Percentiles rank a stretch among this genome's conserved stretches.
Evolutionary conservation across 2,888 invertebrate genomes (phyloP).

Genomic region (Antitype chi): DNA sequence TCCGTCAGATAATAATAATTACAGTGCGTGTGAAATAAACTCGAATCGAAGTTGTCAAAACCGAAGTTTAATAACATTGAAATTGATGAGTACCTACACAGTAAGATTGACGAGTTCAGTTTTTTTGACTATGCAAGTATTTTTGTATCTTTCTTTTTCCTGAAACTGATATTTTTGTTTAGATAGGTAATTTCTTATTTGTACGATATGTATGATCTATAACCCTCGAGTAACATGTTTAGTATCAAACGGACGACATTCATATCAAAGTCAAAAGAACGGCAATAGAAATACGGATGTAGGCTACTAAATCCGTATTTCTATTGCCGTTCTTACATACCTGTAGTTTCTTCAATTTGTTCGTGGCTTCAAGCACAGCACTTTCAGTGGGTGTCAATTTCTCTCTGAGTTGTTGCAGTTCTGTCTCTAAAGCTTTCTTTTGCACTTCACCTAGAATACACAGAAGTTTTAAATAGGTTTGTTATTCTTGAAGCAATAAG

Average conservation of each 20-base stretch:
- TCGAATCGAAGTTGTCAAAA: not conserved
- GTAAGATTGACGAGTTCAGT: no score
- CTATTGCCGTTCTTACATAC: conserved; percentile 64
- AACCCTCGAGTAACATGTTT: not conserved
- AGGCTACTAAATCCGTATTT: not conserved
- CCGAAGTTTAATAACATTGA: not conserved
- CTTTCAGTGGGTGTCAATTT: conserved; percentile 86
- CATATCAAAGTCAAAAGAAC: no score
- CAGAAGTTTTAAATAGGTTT: not conserved
- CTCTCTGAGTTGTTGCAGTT: conserved; percentile 87
- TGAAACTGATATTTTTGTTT: not conserved
- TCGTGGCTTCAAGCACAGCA: conserved; percentile 87
- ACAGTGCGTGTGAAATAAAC: not conserved
- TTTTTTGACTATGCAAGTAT: no score
- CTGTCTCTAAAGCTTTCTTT: conserved; percentile 87
- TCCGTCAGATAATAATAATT: no score
- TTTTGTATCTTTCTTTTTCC: not conserved
- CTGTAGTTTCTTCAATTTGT: conserved; percentile 89
- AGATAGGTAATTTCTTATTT: not conserved
- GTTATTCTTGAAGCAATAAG: not conserved
- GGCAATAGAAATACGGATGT: no score
- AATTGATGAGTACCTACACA: not conserved
- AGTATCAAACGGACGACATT: not conserved
- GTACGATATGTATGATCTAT: not conserved
- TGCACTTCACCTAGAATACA: conserved; percentile 85